A percentile compares a stretch with the other conserved stretches of the same genome.
Evolutionary conservation across 2,888 invertebrate genomes (phyloP).

Genomic region (Zygothrica quintamaculata): DNA sequence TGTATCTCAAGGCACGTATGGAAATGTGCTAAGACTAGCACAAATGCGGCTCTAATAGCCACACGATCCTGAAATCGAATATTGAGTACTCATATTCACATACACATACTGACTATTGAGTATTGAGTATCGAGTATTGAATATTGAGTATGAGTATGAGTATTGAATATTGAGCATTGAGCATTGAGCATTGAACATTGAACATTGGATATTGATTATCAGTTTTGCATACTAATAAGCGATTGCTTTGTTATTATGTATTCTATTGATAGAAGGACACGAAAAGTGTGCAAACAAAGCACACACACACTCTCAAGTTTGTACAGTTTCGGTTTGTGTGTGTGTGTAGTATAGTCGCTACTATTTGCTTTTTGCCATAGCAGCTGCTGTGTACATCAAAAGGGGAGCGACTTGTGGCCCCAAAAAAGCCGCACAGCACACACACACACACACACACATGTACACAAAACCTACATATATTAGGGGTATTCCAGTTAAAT

Average conservation of each 20-base stretch:
- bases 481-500: conserved; percentile 30
- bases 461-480: conserved; percentile 5
- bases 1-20: conserved; percentile 56
- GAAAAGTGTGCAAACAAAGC: conserved; percentile 13
- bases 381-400: conserved; percentile 47
- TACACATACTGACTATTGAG: conserved; percentile 26
- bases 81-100: conserved; percentile 32
- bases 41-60: conserved; percentile 64
- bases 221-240: conserved; percentile 79
- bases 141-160: conserved; percentile 55
- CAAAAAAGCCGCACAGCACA: conserved; percentile 17
- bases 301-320: conserved; percentile 25
- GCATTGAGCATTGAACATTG: conserved; percentile 28
- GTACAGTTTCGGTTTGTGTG: conserved; percentile 4
- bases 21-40: conserved; percentile 57
- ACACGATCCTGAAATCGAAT: conserved; percentile 23
- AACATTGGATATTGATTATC: conserved; percentile 70
- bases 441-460: neutral
- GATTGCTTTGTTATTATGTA: conserved; percentile 38
- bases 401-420: conserved; percentile 25
- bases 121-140: conserved; percentile 28
- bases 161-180: conserved; percentile 59
- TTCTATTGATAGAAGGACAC: conserved; percentile 27
- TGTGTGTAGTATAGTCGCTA: conserved; percentile 21
- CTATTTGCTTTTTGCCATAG: conserved; percentile 55